Percentiles rank a stretch among this genome's conserved stretches.
These are phyloP conservation scores for Paradisaea rubra DNA, from an alignment of 2,113 vertebrate genomes.

Conservation along the genomic window DNA sequence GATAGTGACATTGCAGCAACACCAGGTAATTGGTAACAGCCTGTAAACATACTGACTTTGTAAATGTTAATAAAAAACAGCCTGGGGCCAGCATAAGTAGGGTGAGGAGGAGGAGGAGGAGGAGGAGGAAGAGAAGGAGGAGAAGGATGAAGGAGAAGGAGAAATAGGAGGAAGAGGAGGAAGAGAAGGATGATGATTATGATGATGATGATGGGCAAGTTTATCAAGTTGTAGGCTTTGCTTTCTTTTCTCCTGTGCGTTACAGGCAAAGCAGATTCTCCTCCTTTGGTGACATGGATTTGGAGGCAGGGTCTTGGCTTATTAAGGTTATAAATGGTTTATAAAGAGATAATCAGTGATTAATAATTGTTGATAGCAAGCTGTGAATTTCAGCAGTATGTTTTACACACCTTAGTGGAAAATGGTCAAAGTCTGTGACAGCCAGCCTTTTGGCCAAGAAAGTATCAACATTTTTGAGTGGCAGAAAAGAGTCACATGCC, in stretches of 20 bases:
- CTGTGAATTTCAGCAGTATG: background rate
- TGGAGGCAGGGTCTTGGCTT: background rate
- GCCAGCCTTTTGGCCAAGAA: background rate
- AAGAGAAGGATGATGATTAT: background rate
- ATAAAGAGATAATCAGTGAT: background rate
- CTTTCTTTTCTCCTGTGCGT: background rate
- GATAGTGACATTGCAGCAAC: background rate
- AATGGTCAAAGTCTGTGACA: background rate
- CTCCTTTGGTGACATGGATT: background rate
- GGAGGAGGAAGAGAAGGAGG: background rate
- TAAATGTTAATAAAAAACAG: background rate
- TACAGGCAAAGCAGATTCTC: background rate
- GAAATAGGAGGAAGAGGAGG: background rate
- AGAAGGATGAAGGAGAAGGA: background rate
- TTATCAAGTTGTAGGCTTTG: background rate
- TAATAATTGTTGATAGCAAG: background rate
- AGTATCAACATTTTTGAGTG: background rate
- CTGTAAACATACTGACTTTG: background rate
- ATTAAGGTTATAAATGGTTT: background rate
- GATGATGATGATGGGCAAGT: background rate
- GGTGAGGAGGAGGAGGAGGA: background rate
- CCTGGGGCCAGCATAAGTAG: background rate
- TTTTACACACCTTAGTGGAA: background rate
- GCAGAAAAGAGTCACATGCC: background rate
- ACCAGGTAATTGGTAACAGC: background rate